Evolutionary conservation across 2,113 vertebrate genomes (phyloP).

Genomic region (Phyllopteryx taeniolatus): DNA sequence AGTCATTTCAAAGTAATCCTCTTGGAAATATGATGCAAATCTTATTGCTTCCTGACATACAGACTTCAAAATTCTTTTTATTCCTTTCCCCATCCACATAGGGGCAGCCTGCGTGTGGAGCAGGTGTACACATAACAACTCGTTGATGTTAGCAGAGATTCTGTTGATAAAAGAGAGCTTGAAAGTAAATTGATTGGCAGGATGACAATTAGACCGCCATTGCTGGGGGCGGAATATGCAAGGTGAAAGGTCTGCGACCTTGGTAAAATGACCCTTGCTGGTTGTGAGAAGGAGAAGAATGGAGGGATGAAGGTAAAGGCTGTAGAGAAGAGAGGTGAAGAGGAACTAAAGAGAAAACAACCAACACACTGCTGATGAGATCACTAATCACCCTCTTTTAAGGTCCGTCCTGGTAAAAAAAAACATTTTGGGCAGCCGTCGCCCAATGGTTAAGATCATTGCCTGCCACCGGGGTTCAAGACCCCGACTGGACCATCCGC

Average conservation of each 20-base stretch:
- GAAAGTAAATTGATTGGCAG: conserved; percentile 20
- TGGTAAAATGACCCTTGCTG: conserved; percentile 24
- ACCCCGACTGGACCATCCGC: no score
- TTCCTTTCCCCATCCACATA: not conserved
- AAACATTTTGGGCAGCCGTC: no score
- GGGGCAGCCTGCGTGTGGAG: not conserved
- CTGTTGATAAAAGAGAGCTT: conserved; percentile 10
- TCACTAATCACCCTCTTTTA: not conserved
- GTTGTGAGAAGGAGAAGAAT: conserved; percentile 22
- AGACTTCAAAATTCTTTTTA: conserved; percentile 1
- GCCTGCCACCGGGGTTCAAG: no score
- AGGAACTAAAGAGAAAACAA: not conserved
- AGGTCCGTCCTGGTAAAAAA: not conserved
- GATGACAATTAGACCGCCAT: conserved; percentile 11
- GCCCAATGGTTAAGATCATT: no score
- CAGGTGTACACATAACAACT: no score
- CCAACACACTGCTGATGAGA: not conserved
- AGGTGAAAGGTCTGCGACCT: conserved; percentile 45
- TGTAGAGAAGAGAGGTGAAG: not conserved
- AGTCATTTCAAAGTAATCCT: not conserved
- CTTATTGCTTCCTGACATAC: not conserved
- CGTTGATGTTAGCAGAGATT: conserved; percentile 4
- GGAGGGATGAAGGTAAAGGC: conserved; percentile 20
- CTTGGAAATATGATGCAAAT: not conserved
- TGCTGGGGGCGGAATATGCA: conserved; percentile 20